Conservation (phyloP, 2,888 invertebrate genomes). For the Merodon equestris region DNA sequence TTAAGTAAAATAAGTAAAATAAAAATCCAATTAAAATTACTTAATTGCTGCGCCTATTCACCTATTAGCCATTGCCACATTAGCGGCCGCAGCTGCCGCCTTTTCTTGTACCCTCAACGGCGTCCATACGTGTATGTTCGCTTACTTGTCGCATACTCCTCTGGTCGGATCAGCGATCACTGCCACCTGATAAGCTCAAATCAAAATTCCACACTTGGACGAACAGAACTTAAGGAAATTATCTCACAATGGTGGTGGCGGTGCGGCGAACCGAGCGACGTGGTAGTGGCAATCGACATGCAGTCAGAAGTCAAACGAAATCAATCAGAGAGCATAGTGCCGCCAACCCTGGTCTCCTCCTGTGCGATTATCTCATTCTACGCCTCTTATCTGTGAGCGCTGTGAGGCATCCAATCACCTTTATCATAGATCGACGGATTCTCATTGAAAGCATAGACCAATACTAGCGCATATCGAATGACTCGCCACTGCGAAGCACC, state of each 20-base stretch:
- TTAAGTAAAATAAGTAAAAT: slow-evolving; percentile 34
- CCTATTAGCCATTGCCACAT: background rate
- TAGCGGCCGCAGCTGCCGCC: too few relatives aligned
- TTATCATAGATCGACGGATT: slow-evolving; percentile 54
- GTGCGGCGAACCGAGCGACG: slow-evolving; percentile 25
- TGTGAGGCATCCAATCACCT: slow-evolving; percentile 64
- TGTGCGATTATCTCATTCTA: slow-evolving; percentile 16
- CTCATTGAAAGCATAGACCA: slow-evolving; percentile 18
- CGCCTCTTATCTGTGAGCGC: slow-evolving; percentile 56
- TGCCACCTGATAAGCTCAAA: slow-evolving; percentile 57
- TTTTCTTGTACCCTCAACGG: too few relatives aligned
- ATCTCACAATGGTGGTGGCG: slow-evolving; percentile 22
- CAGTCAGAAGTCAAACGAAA: slow-evolving; percentile 65
- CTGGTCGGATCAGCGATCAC: slow-evolving; percentile 35
- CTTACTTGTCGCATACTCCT: slow-evolving; percentile 35
- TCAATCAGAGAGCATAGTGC: slow-evolving; percentile 59
- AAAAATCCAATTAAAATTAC: slow-evolving; percentile 53
- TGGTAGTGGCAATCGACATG: slow-evolving; percentile 57
- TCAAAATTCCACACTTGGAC: slow-evolving; percentile 62
- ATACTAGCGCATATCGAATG: background rate
- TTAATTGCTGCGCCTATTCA: slow-evolving; percentile 39
- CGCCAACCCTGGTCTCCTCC: slow-evolving; percentile 20
- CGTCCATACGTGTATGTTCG: too few relatives aligned
- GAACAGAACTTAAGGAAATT: slow-evolving; percentile 48
- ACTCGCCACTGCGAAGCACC: background rate